phyloP scores from a whole-genome alignment of 2,797 vertebrate genomes.

The Macropus fuliginosus region DNA sequence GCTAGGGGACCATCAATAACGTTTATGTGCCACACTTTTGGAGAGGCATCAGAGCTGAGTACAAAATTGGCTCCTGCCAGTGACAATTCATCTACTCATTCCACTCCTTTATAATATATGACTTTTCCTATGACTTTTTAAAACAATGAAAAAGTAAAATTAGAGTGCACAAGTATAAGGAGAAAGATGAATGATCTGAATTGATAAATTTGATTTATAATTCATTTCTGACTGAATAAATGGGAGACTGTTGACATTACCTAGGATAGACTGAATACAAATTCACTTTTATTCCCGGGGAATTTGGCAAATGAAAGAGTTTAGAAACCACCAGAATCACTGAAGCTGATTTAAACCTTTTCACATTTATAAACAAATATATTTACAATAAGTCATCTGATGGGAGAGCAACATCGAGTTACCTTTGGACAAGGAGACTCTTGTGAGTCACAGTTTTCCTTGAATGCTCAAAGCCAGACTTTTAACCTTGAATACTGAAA shows the following conservation, averaged over 20 bases:
- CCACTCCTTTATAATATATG: neutral
- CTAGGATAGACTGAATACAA: neutral
- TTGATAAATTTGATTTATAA: conserved; percentile 27
- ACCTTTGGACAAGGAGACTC: conserved; percentile 44
- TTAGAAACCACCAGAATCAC: neutral
- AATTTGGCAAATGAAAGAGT: neutral
- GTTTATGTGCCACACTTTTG: neutral
- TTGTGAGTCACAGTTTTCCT: conserved; percentile 53
- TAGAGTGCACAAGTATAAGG: conserved; percentile 5
- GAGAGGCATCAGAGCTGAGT: neutral
- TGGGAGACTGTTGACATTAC: neutral
- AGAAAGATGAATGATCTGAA: conserved; percentile 1
- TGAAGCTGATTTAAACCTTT: conserved; percentile 31
- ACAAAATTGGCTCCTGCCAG: neutral
- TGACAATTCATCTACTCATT: neutral
- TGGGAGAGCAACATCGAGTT: conserved; percentile 55
- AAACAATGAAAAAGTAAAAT: conserved; percentile 42
- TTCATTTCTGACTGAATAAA: conserved; percentile 26
- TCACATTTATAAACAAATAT: conserved; percentile 52
- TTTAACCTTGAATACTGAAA: conserved; percentile 41
- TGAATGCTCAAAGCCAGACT: conserved; percentile 40
- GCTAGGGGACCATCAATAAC: neutral
- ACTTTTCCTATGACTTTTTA: conserved; percentile 20
- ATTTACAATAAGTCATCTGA: conserved; percentile 27
- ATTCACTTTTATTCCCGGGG: conserved; percentile 2